These are phyloP conservation scores for Tinamus guttatus DNA, from an alignment of 2,113 vertebrate species.

Conservation along the genomic window DNA sequence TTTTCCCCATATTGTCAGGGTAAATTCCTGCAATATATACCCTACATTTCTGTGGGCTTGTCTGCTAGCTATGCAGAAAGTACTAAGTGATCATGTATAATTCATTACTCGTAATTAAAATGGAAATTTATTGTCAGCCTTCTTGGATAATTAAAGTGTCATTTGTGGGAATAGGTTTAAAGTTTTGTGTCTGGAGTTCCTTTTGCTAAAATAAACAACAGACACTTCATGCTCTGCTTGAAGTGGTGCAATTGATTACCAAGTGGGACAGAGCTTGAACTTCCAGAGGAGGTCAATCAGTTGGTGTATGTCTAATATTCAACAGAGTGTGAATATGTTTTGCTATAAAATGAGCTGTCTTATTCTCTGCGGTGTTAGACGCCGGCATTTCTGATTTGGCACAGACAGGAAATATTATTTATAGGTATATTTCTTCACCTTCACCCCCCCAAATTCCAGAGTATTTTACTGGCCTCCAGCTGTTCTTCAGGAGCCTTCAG, in stretches of 20 bases:
- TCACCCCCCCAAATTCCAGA: background rate
- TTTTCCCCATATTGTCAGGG: background rate
- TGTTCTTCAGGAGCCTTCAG: background rate
- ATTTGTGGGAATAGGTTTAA: background rate
- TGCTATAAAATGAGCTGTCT: background rate
- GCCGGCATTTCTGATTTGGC: background rate
- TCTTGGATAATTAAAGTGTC: conserved; percentile 41
- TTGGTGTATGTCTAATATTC: background rate
- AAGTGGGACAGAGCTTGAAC: background rate
- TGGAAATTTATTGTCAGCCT: conserved; percentile 35
- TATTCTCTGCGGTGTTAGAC: background rate
- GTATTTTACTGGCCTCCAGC: background rate
- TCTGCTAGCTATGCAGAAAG: background rate
- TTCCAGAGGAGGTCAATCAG: background rate
- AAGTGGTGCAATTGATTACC: background rate
- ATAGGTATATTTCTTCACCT: background rate
- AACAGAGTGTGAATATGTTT: background rate
- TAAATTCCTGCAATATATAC: background rate
- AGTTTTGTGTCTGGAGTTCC: background rate
- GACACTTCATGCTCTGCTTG: background rate
- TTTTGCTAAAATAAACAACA: background rate
- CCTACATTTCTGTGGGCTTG: background rate
- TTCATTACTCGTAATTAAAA: conserved; percentile 68
- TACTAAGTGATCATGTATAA: conserved; percentile 15
- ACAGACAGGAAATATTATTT: background rate